Conservation (phyloP, 2,797 vertebrate genomes). For the Diplodus sargus region DNA sequence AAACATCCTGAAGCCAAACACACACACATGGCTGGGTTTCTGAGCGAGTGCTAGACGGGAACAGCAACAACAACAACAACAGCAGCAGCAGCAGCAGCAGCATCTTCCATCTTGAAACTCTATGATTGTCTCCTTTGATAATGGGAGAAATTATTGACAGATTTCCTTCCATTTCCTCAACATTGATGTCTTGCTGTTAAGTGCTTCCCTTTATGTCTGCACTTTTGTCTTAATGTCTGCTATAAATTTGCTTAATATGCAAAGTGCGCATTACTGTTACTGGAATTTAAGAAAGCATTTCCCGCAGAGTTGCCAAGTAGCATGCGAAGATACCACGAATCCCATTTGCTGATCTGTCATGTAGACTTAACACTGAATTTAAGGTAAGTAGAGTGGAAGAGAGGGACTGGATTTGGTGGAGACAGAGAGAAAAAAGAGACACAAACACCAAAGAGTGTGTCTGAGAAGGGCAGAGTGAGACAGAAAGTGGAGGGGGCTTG, state of each 20-base stretch:
- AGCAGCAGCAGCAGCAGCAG: neutral
- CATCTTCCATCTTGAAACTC: neutral
- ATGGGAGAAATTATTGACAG: neutral
- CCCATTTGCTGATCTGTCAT: neutral
- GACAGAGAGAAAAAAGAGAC: neutral
- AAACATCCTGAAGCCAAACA: constrained; percentile 38
- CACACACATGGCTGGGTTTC: constrained; percentile 37
- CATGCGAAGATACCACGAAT: neutral
- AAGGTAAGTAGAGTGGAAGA: neutral
- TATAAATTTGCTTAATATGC: neutral
- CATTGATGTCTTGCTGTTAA: no score
- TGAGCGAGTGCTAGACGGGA: constrained; percentile 2
- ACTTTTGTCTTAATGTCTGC: neutral
- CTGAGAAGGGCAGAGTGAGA: neutral
- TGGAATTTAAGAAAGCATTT: neutral
- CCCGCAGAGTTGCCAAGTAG: neutral
- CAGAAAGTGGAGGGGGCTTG: constrained; percentile 32
- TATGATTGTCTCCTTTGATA: neutral
- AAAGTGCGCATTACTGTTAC: neutral
- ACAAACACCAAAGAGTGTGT: neutral
- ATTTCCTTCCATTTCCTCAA: neutral
- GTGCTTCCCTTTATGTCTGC: neutral
- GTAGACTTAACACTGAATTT: constrained; percentile 3
- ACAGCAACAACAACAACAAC: constrained; percentile 12
- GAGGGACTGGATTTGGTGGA: neutral